phyloP scores from a whole-genome alignment of 2,888 invertebrate species.

The Bellardia bayeri region DNA sequence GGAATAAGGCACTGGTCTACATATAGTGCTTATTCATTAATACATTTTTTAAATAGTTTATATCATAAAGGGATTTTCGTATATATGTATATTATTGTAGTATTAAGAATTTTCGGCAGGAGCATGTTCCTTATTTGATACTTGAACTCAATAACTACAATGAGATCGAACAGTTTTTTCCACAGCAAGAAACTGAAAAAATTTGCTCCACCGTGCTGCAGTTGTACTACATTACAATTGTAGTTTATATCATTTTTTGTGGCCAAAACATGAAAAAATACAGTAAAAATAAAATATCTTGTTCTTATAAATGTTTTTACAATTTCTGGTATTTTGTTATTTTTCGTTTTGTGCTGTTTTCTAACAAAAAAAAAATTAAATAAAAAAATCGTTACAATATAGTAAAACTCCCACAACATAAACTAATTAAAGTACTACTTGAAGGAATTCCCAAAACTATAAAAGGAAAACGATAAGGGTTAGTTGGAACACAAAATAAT shows the following conservation, averaged over 20 bases:
- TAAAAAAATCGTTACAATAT: constrained; percentile 39
- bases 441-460: constrained; percentile 66
- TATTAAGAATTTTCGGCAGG: no score
- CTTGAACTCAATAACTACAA: no score
- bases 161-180: no score
- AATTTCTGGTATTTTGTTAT: constrained; percentile 58
- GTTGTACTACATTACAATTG: constrained; percentile 47
- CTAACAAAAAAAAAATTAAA: not conserved
- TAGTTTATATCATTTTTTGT: constrained; percentile 64
- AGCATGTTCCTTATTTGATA: no score
- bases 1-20: no score
- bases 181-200: no score
- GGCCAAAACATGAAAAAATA: constrained; percentile 38
- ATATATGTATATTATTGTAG: no score
- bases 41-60: no score
- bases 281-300: constrained; percentile 39
- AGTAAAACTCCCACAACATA: constrained; percentile 73
- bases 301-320: constrained; percentile 71
- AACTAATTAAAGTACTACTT: constrained; percentile 72
- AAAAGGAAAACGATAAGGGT: constrained; percentile 47
- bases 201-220: constrained; percentile 48
- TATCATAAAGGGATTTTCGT: no score
- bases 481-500: constrained; percentile 41
- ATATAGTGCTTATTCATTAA: no score
- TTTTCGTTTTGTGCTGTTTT: constrained; percentile 20